phyloP scores from a whole-genome alignment of 2,888 invertebrate species.

The Odontocerum albicorne region DNA sequence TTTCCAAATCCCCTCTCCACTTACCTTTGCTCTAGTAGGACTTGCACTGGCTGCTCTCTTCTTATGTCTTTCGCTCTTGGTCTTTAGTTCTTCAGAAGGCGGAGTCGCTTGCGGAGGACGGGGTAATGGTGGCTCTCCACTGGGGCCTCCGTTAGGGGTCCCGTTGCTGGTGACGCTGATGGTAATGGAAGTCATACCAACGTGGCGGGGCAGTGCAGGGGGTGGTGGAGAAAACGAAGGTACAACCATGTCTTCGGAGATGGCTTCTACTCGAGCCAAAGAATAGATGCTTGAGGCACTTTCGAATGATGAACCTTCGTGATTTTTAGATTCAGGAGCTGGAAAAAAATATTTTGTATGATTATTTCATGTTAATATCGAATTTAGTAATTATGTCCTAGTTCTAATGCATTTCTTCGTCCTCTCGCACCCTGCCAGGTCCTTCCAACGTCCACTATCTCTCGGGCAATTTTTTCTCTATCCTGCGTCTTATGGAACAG shows the following conservation, averaged over 20 bases:
- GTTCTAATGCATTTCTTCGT: too few species aligned
- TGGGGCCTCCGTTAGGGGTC: neutral
- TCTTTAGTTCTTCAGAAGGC: conserved; percentile 42
- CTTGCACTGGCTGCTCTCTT: conserved; percentile 28
- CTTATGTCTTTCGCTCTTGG: conserved; percentile 27
- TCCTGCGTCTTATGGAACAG: too few species aligned
- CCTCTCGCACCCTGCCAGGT: too few species aligned
- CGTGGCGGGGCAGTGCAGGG: conserved; percentile 50
- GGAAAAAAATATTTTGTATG: too few species aligned
- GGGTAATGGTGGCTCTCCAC: neutral
- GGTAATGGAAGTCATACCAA: conserved; percentile 42
- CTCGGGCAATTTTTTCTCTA: too few species aligned
- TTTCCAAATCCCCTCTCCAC: too few species aligned
- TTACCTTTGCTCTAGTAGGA: conserved; percentile 28
- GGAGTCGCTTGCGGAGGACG: conserved; percentile 40
- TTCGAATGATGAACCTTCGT: conserved; percentile 85
- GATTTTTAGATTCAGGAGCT: conserved; percentile 63
- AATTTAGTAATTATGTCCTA: too few species aligned
- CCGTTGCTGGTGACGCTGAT: conserved; percentile 48
- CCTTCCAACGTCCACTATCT: too few species aligned
- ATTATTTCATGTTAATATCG: too few species aligned
- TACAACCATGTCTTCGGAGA: conserved; percentile 65
- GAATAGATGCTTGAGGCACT: conserved; percentile 83
- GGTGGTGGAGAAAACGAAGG: conserved; percentile 63
- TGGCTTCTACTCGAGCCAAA: conserved; percentile 70